phyloP scores from a whole-genome alignment of 1,140 invertebrate genomes.

The Drosophila leontia region DNA sequence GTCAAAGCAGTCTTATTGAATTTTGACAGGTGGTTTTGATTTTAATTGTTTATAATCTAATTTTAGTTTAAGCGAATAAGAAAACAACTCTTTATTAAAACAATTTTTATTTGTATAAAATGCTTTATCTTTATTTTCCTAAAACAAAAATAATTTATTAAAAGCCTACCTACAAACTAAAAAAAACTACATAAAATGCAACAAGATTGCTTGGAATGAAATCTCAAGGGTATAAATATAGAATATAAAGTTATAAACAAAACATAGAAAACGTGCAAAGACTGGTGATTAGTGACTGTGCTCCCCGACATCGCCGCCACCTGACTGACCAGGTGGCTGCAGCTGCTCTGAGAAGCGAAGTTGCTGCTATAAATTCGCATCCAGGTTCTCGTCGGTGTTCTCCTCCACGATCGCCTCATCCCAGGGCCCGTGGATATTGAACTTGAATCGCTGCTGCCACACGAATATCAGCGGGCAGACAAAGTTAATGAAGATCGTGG shows the following conservation, averaged over 20 bases:
- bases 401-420: constrained; percentile 93
- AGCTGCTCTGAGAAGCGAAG: constrained; percentile 73
- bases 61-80: background rate
- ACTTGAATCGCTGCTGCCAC: constrained; percentile 93
- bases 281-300: constrained; percentile 33
- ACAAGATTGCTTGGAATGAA: constrained; percentile 2
- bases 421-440: constrained; percentile 98
- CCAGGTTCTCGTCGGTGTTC: constrained; percentile 79
- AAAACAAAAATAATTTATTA: background rate
- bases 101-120: too few species aligned
- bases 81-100: background rate
- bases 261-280: constrained; percentile 15
- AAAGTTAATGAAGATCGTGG: constrained; percentile 89
- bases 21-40: background rate
- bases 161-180: constrained; percentile 1
- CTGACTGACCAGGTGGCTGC: background rate
- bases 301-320: constrained; percentile 62
- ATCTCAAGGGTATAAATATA: background rate
- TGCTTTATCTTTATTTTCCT: too few species aligned
- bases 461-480: constrained; percentile 93
- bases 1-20: background rate
- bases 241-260: background rate
- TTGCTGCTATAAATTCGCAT: constrained; percentile 77
- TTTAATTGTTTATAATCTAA: constrained; percentile 1
- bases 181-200: background rate